Base-by-base conservation (phyloP, 2,888 invertebrate species). In the Thelaira solivaga region DNA sequence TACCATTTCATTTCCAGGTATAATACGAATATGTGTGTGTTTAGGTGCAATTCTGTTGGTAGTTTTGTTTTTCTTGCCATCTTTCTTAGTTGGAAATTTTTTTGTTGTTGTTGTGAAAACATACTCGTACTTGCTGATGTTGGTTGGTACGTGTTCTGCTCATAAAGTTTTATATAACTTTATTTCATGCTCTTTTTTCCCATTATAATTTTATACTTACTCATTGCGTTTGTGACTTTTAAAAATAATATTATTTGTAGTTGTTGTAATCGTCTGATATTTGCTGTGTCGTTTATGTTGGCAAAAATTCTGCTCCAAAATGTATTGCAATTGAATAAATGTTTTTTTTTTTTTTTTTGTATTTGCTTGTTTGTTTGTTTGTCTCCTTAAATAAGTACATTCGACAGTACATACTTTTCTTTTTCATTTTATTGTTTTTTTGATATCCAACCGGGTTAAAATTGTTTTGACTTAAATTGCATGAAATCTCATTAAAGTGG, bases 381-480 rank as follows among this genome's bases (percentile, higher is more conserved):
- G 20, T 26, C 0, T 47, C 36, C 34, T 24, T 31, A n/a, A n/a
- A n/a, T n/a, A n/a, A n/a, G n/a, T n/a, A n/a, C n/a, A n/a, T n/a
- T n/a, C n/a, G n/a, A n/a, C n/a, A n/a, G n/a, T n/a, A n/a, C n/a
- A n/a, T n/a, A n/a, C n/a, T 55, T 55, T 29, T 61, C 11, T 41
- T 3, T 34, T 61, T 26, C 6, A 24, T 51, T 65, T 61, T 10
- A 47, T 64, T 62, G 45, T 34, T 62, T 62, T 62, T 26, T 18
- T n/a, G 64, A 59, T 74, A 43, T 78, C 78, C 78, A 78, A 31
- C 78, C 45, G 74, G 10, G 78, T 74, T 74, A 59, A 78, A 78
- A 78, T 78, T 74, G 74, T 78, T 78, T 78, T 78, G 69, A 78
- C 78, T 78, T 74, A 78, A 78, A 78, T 78, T 78, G 74, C 74